These are phyloP conservation scores for Cylindroiulus punctatus DNA, from an alignment of 2,888 invertebrate genomes.

Conservation along the genomic window DNA sequence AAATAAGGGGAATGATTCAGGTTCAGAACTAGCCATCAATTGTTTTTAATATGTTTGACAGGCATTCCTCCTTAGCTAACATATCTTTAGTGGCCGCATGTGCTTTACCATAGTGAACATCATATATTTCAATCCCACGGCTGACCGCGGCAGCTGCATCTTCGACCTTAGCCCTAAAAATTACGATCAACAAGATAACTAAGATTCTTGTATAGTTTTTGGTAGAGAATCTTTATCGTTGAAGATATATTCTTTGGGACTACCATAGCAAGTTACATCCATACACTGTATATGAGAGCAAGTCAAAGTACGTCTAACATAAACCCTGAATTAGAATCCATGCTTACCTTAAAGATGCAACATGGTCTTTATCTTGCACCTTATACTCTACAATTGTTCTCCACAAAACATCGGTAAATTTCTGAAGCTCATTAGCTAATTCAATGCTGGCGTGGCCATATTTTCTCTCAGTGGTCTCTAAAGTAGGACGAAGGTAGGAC, in stretches of 20 bases:
- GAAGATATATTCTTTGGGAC: too few relatives aligned
- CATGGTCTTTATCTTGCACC: conserved; percentile 6
- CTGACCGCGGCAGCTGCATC: background rate
- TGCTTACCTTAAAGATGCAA: background rate
- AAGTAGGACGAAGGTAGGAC: conserved; percentile 70
- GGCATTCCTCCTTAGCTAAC: background rate
- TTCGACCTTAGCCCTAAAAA: conserved; percentile 16
- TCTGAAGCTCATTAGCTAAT: conserved; percentile 74
- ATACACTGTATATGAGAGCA: too few relatives aligned
- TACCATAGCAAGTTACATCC: too few relatives aligned
- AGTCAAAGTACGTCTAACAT: too few relatives aligned
- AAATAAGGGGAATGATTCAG: background rate
- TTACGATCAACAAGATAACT: background rate
- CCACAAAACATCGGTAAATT: conserved; percentile 73
- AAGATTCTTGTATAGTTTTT: background rate
- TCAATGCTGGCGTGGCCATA: conserved; percentile 76
- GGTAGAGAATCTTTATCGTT: background rate
- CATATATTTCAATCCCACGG: conserved; percentile 2
- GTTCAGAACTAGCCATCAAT: background rate
- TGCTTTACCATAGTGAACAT: background rate
- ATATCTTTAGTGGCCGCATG: conserved; percentile 3
- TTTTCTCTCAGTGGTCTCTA: conserved; percentile 71
- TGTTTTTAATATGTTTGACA: background rate
- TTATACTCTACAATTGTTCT: conserved; percentile 62
- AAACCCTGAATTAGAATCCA: background rate